Percentiles rank a stretch among this genome's conserved stretches.
Evolutionary conservation across 2,797 vertebrate genomes (phyloP).

Genomic region (Prionace glauca): DNA sequence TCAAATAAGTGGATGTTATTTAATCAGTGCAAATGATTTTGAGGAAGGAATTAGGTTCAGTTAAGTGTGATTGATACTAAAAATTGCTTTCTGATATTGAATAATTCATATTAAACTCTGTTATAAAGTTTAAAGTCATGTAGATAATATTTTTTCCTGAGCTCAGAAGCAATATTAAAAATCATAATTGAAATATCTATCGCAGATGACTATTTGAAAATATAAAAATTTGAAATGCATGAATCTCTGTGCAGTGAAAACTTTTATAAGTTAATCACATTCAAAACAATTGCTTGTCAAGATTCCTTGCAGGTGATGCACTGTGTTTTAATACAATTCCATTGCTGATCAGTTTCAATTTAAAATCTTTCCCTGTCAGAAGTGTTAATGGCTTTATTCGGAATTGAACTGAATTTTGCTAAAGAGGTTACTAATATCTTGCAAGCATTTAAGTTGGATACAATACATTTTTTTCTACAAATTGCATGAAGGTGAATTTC

Average conservation of each 20-base stretch:
- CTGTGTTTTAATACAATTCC: neutral
- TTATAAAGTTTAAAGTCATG: neutral
- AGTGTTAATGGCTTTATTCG: neutral
- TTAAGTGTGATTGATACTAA: neutral
- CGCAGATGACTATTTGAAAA: neutral
- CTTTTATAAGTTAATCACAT: neutral
- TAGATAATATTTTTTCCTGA: neutral
- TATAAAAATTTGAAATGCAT: neutral
- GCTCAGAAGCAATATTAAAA: neutral
- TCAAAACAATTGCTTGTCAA: neutral
- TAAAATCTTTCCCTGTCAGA: neutral
- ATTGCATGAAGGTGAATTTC: neutral
- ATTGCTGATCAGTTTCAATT: neutral
- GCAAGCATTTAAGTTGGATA: neutral
- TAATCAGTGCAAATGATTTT: neutral
- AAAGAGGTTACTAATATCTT: neutral
- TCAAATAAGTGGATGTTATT: neutral
- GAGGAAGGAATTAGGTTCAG: neutral
- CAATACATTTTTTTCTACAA: neutral
- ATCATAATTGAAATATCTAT: neutral
- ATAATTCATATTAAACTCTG: neutral
- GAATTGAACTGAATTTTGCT: neutral
- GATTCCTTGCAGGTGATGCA: neutral
- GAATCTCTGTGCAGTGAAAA: neutral
- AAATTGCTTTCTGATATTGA: neutral